Percentiles rank a stretch among this genome's conserved stretches.
These are phyloP conservation scores for Crotalus helleri DNA, from an alignment of 2,113 vertebrate genomes.

Conservation along the genomic window DNA sequence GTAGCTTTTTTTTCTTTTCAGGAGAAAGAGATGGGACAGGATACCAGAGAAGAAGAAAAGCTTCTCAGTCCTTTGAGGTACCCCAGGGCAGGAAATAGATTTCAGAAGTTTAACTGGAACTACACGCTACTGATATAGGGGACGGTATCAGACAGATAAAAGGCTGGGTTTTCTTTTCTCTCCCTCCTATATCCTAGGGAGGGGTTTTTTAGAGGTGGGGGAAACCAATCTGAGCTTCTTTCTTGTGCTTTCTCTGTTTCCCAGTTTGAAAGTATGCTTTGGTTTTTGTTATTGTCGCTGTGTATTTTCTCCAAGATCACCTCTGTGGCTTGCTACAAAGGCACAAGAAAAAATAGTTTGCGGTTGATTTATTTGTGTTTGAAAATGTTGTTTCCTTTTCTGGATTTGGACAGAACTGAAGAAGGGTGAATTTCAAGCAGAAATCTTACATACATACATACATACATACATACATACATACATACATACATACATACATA, in stretches of 20 bases:
- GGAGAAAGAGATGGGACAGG: background rate
- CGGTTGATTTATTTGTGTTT: background rate
- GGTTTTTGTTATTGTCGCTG: background rate
- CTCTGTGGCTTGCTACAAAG: background rate
- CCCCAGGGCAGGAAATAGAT: background rate
- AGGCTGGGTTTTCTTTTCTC: background rate
- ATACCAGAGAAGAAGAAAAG: background rate
- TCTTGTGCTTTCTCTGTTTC: background rate
- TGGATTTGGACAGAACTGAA: background rate
- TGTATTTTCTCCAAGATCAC: background rate
- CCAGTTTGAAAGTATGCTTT: background rate
- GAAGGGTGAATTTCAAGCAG: background rate
- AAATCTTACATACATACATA: background rate
- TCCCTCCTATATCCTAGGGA: background rate
- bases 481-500: too few species aligned
- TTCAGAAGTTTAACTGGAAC: background rate
- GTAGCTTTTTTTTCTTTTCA: background rate
- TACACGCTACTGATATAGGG: background rate
- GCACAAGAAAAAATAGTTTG: background rate
- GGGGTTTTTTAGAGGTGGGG: background rate
- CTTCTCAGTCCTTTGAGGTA: background rate
- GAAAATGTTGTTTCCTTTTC: background rate
- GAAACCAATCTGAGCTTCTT: background rate
- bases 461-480: too few species aligned
- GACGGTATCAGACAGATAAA: background rate